Percentiles rank a stretch among this genome's conserved stretches.
Evolutionary conservation across 2,888 invertebrate genomes (phyloP).

Genomic region (Aspidiotus destructor): DNA sequence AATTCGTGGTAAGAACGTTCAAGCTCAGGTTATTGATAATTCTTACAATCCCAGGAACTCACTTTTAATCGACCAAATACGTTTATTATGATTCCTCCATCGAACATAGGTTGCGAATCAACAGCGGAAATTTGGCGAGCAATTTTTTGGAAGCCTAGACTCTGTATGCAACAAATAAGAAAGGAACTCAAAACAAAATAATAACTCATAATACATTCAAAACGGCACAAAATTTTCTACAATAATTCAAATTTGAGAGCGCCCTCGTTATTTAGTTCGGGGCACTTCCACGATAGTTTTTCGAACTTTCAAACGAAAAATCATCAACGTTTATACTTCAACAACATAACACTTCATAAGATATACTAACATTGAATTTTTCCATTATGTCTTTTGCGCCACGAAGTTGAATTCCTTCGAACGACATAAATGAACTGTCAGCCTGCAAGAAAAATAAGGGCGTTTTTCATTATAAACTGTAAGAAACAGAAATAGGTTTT

Average conservation of each 20-base stretch:
- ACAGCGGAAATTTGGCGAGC: conserved; percentile 82
- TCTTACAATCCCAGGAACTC: conserved; percentile 38
- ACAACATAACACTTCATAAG: too few species aligned
- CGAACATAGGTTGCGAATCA: conserved; percentile 96
- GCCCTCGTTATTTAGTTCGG: too few species aligned
- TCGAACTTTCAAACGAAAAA: too few species aligned
- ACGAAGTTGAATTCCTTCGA: conserved; percentile 87
- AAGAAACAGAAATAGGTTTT: too few species aligned
- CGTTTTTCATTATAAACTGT: too few species aligned
- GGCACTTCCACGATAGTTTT: too few species aligned
- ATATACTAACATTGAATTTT: conserved; percentile 71
- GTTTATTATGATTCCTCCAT: conserved; percentile 91
- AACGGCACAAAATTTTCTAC: too few species aligned
- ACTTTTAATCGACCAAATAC: conserved; percentile 95
- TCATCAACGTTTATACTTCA: too few species aligned
- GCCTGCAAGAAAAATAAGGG: conserved; percentile 48
- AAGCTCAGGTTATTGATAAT: not conserved
- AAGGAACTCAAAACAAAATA: not conserved
- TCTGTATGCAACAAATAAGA: conserved; percentile 51
- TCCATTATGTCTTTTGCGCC: conserved; percentile 91
- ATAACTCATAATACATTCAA: not conserved
- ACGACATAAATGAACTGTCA: conserved; percentile 88
- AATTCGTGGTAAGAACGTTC: not conserved
- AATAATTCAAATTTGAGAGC: too few species aligned
- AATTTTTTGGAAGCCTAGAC: conserved; percentile 85